These are phyloP conservation scores for Sylvilagus floridanus DNA, from an alignment of 2,797 vertebrate genomes.

Conservation along the genomic window DNA sequence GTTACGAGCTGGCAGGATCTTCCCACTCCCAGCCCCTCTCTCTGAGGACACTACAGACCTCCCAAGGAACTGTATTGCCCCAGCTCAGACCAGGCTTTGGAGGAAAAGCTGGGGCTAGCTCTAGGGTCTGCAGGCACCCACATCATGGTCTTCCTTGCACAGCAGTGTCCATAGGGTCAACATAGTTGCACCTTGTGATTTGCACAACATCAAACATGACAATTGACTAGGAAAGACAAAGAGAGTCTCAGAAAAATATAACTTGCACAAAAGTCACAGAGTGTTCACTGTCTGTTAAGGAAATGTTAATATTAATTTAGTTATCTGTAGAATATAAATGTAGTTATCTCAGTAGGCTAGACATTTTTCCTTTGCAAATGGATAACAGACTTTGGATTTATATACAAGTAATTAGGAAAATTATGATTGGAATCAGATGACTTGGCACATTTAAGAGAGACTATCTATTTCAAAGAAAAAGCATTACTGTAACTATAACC, in stretches of 20 bases:
- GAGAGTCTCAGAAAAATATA: not conserved
- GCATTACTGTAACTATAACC: not conserved
- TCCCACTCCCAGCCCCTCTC: not conserved
- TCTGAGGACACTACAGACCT: not conserved
- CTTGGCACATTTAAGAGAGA: not conserved
- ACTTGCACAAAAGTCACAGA: not conserved
- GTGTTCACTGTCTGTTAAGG: not conserved
- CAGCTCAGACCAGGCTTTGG: not conserved
- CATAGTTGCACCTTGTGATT: not conserved
- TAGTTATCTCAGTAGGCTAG: not conserved
- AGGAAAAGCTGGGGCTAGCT: not conserved
- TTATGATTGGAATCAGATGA: not conserved
- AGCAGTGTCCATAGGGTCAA: not conserved
- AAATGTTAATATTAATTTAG: not conserved
- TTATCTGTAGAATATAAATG: not conserved
- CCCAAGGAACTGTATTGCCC: not conserved
- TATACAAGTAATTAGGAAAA: conserved; percentile 33
- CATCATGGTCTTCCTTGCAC: not conserved
- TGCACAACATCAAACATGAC: not conserved
- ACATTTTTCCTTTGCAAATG: conserved; percentile 31
- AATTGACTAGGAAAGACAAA: not conserved
- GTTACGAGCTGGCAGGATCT: not conserved
- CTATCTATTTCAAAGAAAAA: not conserved
- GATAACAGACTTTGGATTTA: not conserved
- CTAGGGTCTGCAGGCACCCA: not conserved